Base-by-base conservation (phyloP, 2,797 vertebrate species). In the Chelidonichthys spinosus region DNA sequence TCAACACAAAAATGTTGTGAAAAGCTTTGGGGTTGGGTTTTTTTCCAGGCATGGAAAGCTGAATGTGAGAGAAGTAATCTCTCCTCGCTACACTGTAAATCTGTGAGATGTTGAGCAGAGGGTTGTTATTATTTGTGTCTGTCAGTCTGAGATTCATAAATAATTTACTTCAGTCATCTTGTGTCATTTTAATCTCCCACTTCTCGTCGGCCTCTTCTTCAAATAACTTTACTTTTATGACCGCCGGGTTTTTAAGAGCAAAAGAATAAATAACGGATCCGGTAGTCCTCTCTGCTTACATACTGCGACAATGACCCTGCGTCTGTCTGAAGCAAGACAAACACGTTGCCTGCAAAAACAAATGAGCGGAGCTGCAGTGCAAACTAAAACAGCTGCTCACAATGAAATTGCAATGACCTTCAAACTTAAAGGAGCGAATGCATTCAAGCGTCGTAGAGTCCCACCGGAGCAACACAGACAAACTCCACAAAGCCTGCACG, bases 91-190 rank as follows among this genome's bases (percentile, higher is more conserved):
- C 56, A n/a, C 59, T 58, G 36, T 46, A 33, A 79, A 74, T 37
- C 9, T 42, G 39, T 11, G 4, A 53, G 25, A 69, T 65, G 54
- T 55, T 52, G 50, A 58, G 64, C 49, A 40, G 7, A 52, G 52
- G 35, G 2, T 13, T 25, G 25, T 25, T 25, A 25, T 25, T 68
- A 76, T 74, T 69, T 79, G 35, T 40, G 59, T 79, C 44, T 61
- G 46, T 72, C 35, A 78, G 67, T 79, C 69, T 88, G 17, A 78
- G 64, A 74, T 76, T 70, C 18, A 83, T 76, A 47, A 65, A 83
- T 77, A 69, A 71, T 81, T 82, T 62, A 74, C 43, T 49, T 60
- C 54, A 70, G 69, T 83, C 68, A 47, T 78, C 18, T 54, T 42
- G 39, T 73, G 42, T 67, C 36, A 68, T 79, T 85, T 82, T 67